Evolutionary conservation across 1,140 invertebrate species (phyloP), one percentile per base, ranked within the genome.

Genomic region (Anagrus nilaparvatae): DNA sequence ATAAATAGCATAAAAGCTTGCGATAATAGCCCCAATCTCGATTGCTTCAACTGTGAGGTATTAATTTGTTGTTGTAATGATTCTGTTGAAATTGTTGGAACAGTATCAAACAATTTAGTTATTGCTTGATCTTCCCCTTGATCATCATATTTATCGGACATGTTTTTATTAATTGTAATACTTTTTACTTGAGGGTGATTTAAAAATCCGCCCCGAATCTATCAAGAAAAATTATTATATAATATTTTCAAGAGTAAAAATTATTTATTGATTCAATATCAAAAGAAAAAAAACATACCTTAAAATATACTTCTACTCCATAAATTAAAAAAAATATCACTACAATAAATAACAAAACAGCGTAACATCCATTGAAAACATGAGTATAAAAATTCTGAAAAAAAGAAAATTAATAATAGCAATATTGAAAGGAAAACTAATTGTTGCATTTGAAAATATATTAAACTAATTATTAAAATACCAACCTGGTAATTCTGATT

Each of bases 291-390:
- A 30, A 25, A 52, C 57, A 70, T 63, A 94, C 84, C 77, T 94
- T 94, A 58, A 95, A 92, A 61, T 84, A 95, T 2, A 95, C 89
- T 72, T 94, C 88, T 8, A 94, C 84, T 18, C 91, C 91, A 65
- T 95, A 96, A 40, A 94, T 90, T 23, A 96, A 75, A 65, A 94
- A 95, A 67, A 94, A 92, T 6, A 93, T 73, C 18, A 95, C 87
- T 19, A 91, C 87, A 37, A 94, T 84, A 53, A 94, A 83, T 28
- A 95, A 74, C 10, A 95, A 71, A 9, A 87, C 79, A 10, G 90
- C 91, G 64, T 94, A 94, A 60, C 87, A 90, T 5, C 87, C 86
- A 63, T 93, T 91, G 65, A 93, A 94, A 6, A 94, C 74, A 58
- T 87, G 84, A 38, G 79, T 76, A 55, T 86, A 82, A 56, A 83